Conservation (phyloP, 2,797 vertebrate genomes). For the Gallinago solitaria region DNA sequence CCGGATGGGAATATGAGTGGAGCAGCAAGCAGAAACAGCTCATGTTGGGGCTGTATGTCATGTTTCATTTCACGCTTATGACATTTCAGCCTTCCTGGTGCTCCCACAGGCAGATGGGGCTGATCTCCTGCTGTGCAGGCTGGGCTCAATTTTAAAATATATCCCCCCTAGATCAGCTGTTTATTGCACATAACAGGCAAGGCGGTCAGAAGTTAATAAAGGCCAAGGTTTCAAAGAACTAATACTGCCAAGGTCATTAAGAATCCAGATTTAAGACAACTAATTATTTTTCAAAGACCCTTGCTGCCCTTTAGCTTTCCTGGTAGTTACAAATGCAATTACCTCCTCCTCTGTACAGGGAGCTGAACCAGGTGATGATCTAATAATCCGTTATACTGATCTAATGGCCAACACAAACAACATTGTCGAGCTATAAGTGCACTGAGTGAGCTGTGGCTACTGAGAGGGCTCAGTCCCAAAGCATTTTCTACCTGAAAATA, state of each 20-base stretch:
- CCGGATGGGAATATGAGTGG: neutral
- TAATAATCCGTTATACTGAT: neutral
- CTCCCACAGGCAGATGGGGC: neutral
- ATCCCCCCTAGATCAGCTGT: neutral
- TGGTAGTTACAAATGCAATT: neutral
- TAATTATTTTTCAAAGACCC: neutral
- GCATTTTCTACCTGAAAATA: neutral
- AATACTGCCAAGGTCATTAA: neutral
- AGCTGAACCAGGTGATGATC: neutral
- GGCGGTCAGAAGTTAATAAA: neutral
- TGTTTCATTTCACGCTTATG: neutral
- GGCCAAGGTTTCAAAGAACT: neutral
- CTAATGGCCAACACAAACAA: neutral
- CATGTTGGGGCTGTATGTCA: neutral
- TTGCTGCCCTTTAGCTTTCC: neutral
- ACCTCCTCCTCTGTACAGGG: neutral
- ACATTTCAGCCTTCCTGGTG: neutral
- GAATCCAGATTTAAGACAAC: neutral
- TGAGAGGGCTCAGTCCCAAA: neutral
- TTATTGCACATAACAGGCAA: neutral
- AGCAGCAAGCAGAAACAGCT: neutral
- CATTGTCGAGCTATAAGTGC: too few relatives aligned
- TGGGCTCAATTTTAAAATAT: neutral
- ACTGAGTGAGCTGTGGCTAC: neutral
- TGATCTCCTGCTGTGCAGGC: fast-evolving